phyloP scores from a whole-genome alignment of 2,888 invertebrate species.

The Dicroscelio sp. region DNA sequence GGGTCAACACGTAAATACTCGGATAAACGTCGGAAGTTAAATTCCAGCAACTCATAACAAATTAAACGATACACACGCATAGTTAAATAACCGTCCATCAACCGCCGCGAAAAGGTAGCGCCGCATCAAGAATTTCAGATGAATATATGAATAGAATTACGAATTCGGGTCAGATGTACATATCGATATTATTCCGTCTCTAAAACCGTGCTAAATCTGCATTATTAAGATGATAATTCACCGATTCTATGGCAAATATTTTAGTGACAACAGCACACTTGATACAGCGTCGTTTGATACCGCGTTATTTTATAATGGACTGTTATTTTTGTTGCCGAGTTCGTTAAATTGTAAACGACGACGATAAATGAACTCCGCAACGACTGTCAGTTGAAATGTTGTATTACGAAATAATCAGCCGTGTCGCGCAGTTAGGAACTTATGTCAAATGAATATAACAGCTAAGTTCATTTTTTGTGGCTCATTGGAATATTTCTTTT shows the following conservation, averaged over 20 bases:
- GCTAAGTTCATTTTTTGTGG: too few species aligned
- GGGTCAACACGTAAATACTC: background rate
- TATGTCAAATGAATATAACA: too few species aligned
- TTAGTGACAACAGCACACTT: conserved; percentile 9
- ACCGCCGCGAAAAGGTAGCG: conserved; percentile 34
- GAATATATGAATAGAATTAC: conserved; percentile 62
- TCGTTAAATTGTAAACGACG: background rate
- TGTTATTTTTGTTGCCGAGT: conserved; percentile 43
- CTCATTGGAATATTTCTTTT: too few species aligned
- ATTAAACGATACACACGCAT: conserved; percentile 30
- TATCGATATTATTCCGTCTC: conserved; percentile 62
- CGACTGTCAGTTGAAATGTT: too few species aligned
- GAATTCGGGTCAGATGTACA: conserved; percentile 67
- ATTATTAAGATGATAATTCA: conserved; percentile 67
- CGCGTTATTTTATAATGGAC: conserved; percentile 34
- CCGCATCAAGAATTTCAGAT: conserved; percentile 30
- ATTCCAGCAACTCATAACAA: conserved; percentile 43
- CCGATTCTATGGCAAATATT: conserved; percentile 50
- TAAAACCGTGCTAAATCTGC: conserved; percentile 72
- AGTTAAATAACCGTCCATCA: conserved; percentile 23
- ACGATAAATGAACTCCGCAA: conserved; percentile 17
- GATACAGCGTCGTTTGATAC: conserved; percentile 12
- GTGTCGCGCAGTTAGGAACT: too few species aligned
- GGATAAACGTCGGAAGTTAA: conserved; percentile 44
- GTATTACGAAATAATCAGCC: too few species aligned